Base-by-base conservation (phyloP, 1,140 invertebrate genomes). In the Sweltsa coloradensis region DNA sequence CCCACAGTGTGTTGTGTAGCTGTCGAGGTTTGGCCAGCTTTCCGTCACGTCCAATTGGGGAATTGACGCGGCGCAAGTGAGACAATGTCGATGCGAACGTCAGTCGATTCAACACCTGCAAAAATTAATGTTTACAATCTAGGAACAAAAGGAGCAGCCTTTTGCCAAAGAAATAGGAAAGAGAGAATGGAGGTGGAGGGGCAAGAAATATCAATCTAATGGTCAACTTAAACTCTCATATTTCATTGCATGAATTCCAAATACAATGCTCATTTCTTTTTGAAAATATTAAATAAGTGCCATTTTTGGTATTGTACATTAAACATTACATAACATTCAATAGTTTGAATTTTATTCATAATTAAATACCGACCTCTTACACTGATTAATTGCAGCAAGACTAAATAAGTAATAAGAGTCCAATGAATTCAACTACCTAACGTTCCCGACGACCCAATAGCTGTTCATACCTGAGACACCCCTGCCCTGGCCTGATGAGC, bases 21-120 rank as follows among this genome's bases (percentile, higher is more conserved):
- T 99, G 96, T 58, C 96, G 81, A 37, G 96, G 96, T 66, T 97
- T 94, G 3, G 96, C 95, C 39, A 99, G 64, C 73, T 99, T 99
- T 49, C 96, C 96, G 69, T 99, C 96, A 51, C 96, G 75, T 47
- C 96, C 96, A 66, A 99, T 98, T 0, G 96, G 96, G 4, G 95
- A 98, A 65, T 99, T 99, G 1, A 97, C 86, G 57, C 96, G 80
- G 34, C 96, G 72, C 52, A 99, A 79, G 81, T 99, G 96, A 22
- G 94, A 98, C 44, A 99, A 69, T 0, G 95, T 98, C 1, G 96
- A 98, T 9, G 92, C 95, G 72, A 95, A 99, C 6, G 96, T 99
- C 34, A 99, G 68, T 51, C 96, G 73, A 60, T 96, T 96, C 65
- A 96, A 85, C 62, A 94, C 91, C 74, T 94, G 87, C 46, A 83